Conservation (phyloP, 2,888 invertebrate genomes). For the Melanostoma scalare region DNA sequence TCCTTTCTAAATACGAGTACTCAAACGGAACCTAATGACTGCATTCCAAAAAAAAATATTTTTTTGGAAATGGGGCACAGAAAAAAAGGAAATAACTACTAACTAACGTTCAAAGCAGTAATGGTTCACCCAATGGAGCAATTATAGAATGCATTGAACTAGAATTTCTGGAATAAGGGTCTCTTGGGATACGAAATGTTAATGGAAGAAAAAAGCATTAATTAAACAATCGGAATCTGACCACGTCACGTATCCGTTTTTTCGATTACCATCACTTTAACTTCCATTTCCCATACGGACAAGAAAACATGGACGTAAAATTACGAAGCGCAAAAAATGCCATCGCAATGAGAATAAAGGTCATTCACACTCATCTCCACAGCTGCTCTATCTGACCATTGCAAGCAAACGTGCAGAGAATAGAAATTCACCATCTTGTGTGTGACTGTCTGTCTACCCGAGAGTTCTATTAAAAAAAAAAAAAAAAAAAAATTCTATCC, state of each 20-base stretch:
- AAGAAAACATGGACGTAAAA: constrained; percentile 23
- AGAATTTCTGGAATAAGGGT: too few relatives aligned
- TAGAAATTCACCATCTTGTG: constrained; percentile 32
- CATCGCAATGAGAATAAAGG: constrained; percentile 58
- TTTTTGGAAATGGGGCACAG: too few relatives aligned
- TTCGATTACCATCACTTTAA: constrained; percentile 23
- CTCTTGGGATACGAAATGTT: not conserved
- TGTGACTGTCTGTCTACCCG: constrained; percentile 12
- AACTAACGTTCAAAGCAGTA: too few relatives aligned
- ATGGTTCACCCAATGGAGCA: too few relatives aligned
- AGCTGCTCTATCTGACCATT: constrained; percentile 30
- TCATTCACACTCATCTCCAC: constrained; percentile 63
- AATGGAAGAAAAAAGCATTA: constrained; percentile 1
- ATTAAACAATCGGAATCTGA: constrained; percentile 3
- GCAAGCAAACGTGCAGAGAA: constrained; percentile 55
- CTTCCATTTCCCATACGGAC: not conserved
- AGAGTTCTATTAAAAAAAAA: constrained; percentile 10
- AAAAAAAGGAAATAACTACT: too few relatives aligned
- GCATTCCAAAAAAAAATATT: too few relatives aligned
- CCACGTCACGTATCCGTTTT: constrained; percentile 13
- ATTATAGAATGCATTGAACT: too few relatives aligned
- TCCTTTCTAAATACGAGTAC: too few relatives aligned
- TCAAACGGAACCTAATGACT: too few relatives aligned
- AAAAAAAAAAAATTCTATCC: constrained; percentile 31
- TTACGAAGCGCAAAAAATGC: constrained; percentile 10